Evolutionary conservation across 2,888 invertebrate genomes (phyloP).

Genomic region (Coelopa pilipes): DNA sequence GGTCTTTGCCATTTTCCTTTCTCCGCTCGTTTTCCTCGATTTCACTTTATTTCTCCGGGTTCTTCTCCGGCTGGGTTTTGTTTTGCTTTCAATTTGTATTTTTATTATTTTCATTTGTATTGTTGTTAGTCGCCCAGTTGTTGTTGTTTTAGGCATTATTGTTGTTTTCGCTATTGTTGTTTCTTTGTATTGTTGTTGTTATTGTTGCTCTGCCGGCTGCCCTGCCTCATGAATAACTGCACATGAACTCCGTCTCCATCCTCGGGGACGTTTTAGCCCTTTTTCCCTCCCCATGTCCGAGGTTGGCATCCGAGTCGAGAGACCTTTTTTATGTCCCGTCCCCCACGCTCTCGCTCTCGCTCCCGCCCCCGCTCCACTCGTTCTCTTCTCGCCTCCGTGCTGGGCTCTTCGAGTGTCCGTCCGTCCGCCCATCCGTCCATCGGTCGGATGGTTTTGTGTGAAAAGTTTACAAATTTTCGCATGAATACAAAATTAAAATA

Average conservation of each 20-base stretch:
- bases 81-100: conserved; percentile 35
- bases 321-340: background rate
- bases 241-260: conserved; percentile 8
- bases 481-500: conserved; percentile 33
- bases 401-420: background rate
- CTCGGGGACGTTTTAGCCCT: conserved; percentile 27
- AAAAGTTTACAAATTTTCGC: conserved; percentile 29
- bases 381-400: background rate
- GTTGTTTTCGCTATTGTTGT: conserved; percentile 24
- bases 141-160: background rate
- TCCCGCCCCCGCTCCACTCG: no score
- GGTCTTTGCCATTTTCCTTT: background rate
- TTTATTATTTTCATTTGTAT: conserved; percentile 33
- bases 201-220: background rate
- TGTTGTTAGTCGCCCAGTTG: background rate
- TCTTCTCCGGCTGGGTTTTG: conserved; percentile 12
- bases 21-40: background rate
- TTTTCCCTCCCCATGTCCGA: background rate
- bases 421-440: background rate
- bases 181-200: conserved; percentile 31
- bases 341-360: background rate
- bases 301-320: background rate
- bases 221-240: conserved; percentile 28
- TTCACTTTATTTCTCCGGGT: conserved; percentile 13
- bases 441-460: conserved; percentile 19